Evolutionary conservation across 2,888 invertebrate genomes (phyloP).

Genomic region (Cephus spinipes): DNA sequence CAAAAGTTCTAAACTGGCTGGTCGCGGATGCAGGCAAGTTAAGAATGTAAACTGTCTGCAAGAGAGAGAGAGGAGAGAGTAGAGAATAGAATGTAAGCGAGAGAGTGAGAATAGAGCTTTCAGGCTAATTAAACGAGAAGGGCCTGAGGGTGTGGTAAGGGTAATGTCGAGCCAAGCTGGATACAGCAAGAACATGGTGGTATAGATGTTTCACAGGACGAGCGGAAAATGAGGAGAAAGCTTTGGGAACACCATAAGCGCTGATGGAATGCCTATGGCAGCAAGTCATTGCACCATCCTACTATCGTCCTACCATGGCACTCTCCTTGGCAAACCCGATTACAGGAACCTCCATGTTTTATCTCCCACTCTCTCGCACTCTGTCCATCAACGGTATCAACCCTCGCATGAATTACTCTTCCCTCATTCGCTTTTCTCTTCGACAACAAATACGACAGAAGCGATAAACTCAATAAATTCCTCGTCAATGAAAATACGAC

Average conservation of each 20-base stretch:
- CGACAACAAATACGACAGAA: neutral
- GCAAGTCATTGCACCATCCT: conserved; percentile 13
- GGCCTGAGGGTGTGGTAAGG: conserved; percentile 15
- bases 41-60: too few species aligned
- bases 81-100: too few species aligned
- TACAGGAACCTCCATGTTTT: conserved; percentile 31
- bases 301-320: too few species aligned
- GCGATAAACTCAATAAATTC: neutral
- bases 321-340: conserved; percentile 47
- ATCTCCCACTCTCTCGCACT: neutral
- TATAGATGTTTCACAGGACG: conserved; percentile 11
- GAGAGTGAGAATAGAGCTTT: conserved; percentile 30
- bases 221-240: conserved; percentile 24
- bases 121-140: conserved; percentile 46
- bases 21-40: too few species aligned
- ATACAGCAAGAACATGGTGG: neutral
- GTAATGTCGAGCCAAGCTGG: conserved; percentile 17
- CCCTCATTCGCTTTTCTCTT: neutral
- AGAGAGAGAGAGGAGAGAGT: neutral
- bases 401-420: neutral
- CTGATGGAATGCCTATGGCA: conserved; percentile 40
- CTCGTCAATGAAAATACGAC: neutral
- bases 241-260: conserved; percentile 34
- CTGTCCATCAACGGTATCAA: neutral
- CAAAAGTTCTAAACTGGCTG: too few species aligned